Evolutionary conservation across 2,797 vertebrate genomes (phyloP).

Genomic region (Lemur catta): DNA sequence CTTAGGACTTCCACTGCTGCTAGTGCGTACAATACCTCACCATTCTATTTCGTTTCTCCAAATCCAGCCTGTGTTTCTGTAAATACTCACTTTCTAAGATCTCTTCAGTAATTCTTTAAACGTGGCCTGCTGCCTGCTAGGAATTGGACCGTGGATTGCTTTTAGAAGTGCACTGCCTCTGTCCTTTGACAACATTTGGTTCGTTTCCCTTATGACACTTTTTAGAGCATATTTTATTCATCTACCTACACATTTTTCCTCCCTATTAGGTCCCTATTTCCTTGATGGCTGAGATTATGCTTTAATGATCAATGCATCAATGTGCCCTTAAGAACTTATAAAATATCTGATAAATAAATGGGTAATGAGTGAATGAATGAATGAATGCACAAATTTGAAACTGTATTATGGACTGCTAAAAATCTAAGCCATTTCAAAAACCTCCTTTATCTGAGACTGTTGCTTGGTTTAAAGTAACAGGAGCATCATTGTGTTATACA

Average conservation of each 20-base stretch:
- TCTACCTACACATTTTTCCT: not conserved
- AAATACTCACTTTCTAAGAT: not conserved
- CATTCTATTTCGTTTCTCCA: not conserved
- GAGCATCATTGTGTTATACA: not conserved
- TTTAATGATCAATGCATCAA: not conserved
- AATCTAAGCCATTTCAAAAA: not conserved
- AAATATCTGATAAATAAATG: not conserved
- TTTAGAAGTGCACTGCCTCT: not conserved
- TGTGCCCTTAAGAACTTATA: not conserved
- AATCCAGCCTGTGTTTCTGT: not conserved
- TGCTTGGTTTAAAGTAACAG: constrained; percentile 22
- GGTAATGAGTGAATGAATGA: not conserved
- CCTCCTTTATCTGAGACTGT: not conserved
- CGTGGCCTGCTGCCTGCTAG: not conserved
- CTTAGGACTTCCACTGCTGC: not conserved
- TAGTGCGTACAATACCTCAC: not conserved
- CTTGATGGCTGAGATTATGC: not conserved
- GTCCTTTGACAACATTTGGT: not conserved
- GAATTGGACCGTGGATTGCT: not conserved
- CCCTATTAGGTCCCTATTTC: not conserved
- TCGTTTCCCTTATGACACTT: not conserved
- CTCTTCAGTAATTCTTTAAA: not conserved
- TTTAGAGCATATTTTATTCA: not conserved
- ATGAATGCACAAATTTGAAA: not conserved
- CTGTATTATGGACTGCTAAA: not conserved